phyloP scores from a whole-genome alignment of 2,113 vertebrate genomes.

The Entosphenus tridentatus region DNA sequence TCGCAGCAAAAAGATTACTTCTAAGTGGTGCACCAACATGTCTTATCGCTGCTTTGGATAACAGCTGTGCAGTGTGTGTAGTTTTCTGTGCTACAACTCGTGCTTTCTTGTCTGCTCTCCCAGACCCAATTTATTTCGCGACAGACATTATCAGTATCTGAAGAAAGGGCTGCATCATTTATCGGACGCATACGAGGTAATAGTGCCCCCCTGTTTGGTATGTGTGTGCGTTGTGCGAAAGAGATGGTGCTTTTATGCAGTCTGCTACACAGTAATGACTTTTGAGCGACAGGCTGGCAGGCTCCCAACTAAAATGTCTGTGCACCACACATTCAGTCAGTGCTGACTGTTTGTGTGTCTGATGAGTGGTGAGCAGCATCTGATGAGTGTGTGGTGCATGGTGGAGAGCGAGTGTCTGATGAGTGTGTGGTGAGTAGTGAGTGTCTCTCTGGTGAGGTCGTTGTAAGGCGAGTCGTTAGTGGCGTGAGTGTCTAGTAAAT shows the following conservation, averaged over 20 bases:
- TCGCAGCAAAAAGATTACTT: no score
- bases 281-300: not conserved
- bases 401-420: not conserved
- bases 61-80: no score
- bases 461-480: no score
- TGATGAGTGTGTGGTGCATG: no score
- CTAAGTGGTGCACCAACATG: no score
- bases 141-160: constrained; percentile 76
- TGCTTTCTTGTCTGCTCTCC: constrained; percentile 9
- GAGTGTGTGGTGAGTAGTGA: no score
- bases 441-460: no score
- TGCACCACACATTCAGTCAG: not conserved
- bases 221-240: constrained; percentile 7
- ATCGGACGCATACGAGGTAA: constrained; percentile 77
- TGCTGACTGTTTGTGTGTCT: not conserved
- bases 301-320: not conserved
- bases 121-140: constrained; percentile 52
- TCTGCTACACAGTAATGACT: not conserved
- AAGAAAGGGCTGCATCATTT: constrained; percentile 76
- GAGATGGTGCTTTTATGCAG: not conserved
- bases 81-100: no score
- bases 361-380: not conserved
- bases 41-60: no score
- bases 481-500: no score
- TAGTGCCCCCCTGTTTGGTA: rapidly evolving